Base-by-base conservation (phyloP, 2,113 vertebrate genomes). In the Todiramphus saurophagus region DNA sequence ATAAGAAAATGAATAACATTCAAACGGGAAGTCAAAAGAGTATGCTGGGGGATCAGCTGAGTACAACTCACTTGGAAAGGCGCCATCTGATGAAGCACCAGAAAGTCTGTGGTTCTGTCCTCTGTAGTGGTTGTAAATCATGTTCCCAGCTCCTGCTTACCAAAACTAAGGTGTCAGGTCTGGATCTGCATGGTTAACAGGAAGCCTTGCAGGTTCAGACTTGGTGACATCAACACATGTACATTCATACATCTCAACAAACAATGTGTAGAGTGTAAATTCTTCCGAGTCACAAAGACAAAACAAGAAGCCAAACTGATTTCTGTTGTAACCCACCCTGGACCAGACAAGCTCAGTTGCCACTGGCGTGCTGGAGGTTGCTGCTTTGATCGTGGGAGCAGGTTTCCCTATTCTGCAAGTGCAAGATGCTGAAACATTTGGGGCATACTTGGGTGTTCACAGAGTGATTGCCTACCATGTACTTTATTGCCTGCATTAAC, bases 171-270 rank as follows among this genome's bases (percentile, higher is more conserved):
- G 39, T 13, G 8, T 86, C 12, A 24, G 43, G 13, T 75, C 56
- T 75, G 44, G 15, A 8, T 62, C 7, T 75, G 21, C 10, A 3
- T 23, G 24, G 30, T 5, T 70, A 67, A 18, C 4, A n/a, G 19
- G 10, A 17, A 56, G 33, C 10, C 77, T 72, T 1, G 0, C 7
- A 33, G 20, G 2, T 67, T 69, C 0, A 1, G 30, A 16, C 43
- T 68, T 4, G 14, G 31, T 0, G 3, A 20, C 23, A 24, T 24
- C 0, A 0, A 11, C 46, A 23, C 8, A 30, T 35, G 46, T 63
- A 18, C 66, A 15, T 50, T 39, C 0, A 0, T 33, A 12, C 5
- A 15, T 25, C 23, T 35, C 58, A 41, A 56, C 27, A 67, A 21
- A 4, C 11, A 37, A 28, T 0, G 2, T 5, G 10, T 25, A 73